phyloP scores from a whole-genome alignment of 2,888 invertebrate genomes.

The Luperina nickerlii region DNA sequence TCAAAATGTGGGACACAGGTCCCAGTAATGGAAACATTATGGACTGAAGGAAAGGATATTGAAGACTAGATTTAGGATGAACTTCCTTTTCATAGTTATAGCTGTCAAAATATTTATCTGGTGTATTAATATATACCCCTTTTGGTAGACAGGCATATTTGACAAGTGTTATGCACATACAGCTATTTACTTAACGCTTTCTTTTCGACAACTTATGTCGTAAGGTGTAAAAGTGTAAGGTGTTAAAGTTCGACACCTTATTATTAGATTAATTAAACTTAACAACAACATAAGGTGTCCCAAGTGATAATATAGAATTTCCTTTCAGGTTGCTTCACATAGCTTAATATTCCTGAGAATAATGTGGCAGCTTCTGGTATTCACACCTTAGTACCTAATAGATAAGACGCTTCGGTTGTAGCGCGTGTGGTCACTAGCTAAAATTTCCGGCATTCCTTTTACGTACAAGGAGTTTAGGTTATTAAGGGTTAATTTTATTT shows the following conservation, averaged over 20 bases:
- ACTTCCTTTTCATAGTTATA: background rate
- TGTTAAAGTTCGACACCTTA: no score
- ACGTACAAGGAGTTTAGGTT: background rate
- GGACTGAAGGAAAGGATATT: background rate
- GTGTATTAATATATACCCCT: background rate
- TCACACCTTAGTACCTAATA: slow-evolving; percentile 1
- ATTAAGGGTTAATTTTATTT: background rate
- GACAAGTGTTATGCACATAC: background rate
- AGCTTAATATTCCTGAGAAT: slow-evolving; percentile 37
- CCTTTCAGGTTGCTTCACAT: slow-evolving; percentile 32
- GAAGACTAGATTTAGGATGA: background rate
- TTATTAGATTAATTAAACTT: background rate
- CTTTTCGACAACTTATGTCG: background rate
- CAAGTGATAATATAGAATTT: slow-evolving; percentile 20
- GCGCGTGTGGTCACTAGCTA: background rate
- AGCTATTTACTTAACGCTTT: slow-evolving; percentile 14
- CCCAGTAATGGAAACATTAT: background rate
- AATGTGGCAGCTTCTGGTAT: slow-evolving; percentile 26
- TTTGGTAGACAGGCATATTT: slow-evolving; percentile 1
- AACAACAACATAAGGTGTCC: slow-evolving; percentile 28
- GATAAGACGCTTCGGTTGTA: background rate
- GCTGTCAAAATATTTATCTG: background rate
- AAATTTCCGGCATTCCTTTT: no score
- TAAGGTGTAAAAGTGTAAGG: background rate
- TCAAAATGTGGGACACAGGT: background rate